Evolutionary conservation across 2,113 vertebrate species (phyloP).

Genomic region (Pangasianodon gigas): DNA sequence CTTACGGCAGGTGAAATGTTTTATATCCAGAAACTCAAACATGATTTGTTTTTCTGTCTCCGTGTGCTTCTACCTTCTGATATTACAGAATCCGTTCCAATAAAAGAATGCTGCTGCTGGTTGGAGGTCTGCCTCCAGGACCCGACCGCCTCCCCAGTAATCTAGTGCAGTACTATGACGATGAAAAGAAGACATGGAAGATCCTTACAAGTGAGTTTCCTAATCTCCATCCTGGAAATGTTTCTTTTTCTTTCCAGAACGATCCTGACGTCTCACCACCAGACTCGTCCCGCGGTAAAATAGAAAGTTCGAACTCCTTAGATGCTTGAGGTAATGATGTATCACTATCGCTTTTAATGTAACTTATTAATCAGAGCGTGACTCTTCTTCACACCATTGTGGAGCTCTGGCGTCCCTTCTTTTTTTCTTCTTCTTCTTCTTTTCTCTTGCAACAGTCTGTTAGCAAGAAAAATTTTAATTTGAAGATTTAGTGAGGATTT

Average conservation of each 20-base stretch:
- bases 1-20: background rate
- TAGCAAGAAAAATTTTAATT: slow-evolving; percentile 94
- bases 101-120: slow-evolving; percentile 96
- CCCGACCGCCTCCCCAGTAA: slow-evolving; percentile 99
- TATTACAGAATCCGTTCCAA: slow-evolving; percentile 96
- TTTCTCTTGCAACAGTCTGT: slow-evolving; percentile 87
- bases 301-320: slow-evolving; percentile 72
- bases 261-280: slow-evolving; percentile 64
- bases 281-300: slow-evolving; percentile 67
- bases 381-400: slow-evolving; percentile 87
- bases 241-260: slow-evolving; percentile 60
- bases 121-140: slow-evolving; percentile 96
- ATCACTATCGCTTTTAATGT: slow-evolving; percentile 98
- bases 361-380: slow-evolving; percentile 99
- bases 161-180: slow-evolving; percentile 98
- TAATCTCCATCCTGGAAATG: slow-evolving; percentile 3
- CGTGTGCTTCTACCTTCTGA: slow-evolving; percentile 48
- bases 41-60: background rate
- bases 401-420: slow-evolving; percentile 89
- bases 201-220: slow-evolving; percentile 96
- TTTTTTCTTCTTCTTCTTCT: slow-evolving; percentile 50
- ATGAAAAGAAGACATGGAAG: slow-evolving; percentile 99
- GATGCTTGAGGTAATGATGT: slow-evolving; percentile 95
- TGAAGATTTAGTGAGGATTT: slow-evolving; percentile 88
- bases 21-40: too few relatives aligned